Evolutionary conservation across 2,888 invertebrate species (phyloP), one percentile per base, ranked within the genome.

Genomic region (Exephanes ischioxanthus): DNA sequence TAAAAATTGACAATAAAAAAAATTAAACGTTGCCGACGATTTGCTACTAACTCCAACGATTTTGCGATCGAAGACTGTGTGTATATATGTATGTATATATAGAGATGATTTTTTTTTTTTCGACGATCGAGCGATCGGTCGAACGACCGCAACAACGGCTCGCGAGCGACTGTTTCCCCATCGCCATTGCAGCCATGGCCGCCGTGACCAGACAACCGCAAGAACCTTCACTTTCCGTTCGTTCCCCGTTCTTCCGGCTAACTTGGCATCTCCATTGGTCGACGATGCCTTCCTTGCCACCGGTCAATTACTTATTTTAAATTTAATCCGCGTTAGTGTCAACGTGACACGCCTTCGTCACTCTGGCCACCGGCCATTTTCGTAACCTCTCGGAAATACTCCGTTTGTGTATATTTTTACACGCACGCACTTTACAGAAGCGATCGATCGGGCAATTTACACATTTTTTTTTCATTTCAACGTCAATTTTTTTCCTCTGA

Each of bases 161-260:
- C 85, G 73, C 67, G 79, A 79, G 70, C 79, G 70, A 85, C 85
- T 85, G 78, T 71, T 67, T 82, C 30, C 61, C 41, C 37, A 76
- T 80, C 85, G 85, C 79, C 83, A 72, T 80, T 76, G 58, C 73
- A 76, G 61, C 79, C 70, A 85, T 85, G 81, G 82, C 85, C 71
- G 85, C 73, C 75, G 81, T 53, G 22, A 14, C 16, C 73, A 45
- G 48, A 70, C 73, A 45, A 19, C 19, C 66, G 41, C 11, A 45
- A 79, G 79, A 85, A 85, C 85, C 82, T 85, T 85, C 85, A 85
- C 85, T 85, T 85, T 85, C 83, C 85, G 82, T 67, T 83, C 85
- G 71, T 80, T 82, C 85, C 82, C 66, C 81, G 53, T 71, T 79
- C 81, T 66, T 79, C 70, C 70, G 48, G 66, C 75, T 66, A 79